Percentiles rank a stretch among this genome's conserved stretches.
Conservation (phyloP, 2,797 vertebrate genomes). For the Tadarida brasiliensis region DNA sequence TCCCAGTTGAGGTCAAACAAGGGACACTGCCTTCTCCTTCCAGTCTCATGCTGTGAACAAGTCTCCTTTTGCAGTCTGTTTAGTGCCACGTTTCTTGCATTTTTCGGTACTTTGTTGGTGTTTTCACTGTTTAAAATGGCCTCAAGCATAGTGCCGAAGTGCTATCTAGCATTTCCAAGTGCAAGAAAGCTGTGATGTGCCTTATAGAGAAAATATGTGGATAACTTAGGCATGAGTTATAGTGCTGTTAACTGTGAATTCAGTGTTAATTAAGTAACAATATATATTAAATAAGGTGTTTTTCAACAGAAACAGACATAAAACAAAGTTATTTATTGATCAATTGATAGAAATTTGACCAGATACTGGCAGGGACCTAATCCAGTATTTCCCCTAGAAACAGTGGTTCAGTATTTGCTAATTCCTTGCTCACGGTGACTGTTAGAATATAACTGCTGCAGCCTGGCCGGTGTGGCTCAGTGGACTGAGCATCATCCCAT, state of each 20-base stretch:
- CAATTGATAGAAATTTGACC: background rate
- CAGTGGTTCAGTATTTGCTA: background rate
- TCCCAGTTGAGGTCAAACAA: background rate
- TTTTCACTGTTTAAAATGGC: background rate
- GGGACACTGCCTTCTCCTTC: background rate
- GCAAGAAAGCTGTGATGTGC: background rate
- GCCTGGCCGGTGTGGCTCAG: no score
- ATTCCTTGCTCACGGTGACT: background rate
- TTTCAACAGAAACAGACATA: conserved; percentile 5
- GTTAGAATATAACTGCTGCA: background rate
- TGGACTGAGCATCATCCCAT: no score
- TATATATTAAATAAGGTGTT: background rate
- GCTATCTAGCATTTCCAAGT: background rate
- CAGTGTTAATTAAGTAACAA: background rate
- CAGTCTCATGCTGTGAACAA: background rate
- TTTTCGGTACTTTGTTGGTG: background rate
- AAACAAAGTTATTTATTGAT: background rate
- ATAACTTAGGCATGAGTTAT: background rate
- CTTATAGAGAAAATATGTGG: background rate
- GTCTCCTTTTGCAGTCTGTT: background rate
- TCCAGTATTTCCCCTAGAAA: background rate
- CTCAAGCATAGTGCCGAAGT: background rate
- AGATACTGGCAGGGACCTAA: background rate
- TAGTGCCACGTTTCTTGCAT: background rate
- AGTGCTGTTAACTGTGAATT: background rate